phyloP scores from a whole-genome alignment of 2,888 invertebrate genomes.

The Ophioninae sp. region DNA sequence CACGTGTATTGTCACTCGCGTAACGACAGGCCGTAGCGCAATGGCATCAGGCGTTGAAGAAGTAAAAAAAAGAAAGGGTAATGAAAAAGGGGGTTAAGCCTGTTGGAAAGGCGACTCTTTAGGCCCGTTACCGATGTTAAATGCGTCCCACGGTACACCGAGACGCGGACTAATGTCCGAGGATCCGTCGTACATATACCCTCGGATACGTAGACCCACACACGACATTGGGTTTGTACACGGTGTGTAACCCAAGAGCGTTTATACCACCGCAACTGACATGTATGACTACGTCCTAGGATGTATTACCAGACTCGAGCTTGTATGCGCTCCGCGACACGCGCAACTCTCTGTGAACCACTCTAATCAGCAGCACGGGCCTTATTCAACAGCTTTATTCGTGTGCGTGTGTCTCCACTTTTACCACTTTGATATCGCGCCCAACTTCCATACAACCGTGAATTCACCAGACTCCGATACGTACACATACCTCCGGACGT shows the following conservation, averaged over 20 bases:
- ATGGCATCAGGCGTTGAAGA: conserved; percentile 11
- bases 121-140: conserved; percentile 78
- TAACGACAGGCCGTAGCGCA: conserved; percentile 19
- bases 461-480: not conserved
- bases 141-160: conserved; percentile 77
- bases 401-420: conserved; percentile 4
- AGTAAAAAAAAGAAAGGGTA: conserved; percentile 7
- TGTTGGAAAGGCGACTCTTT: conserved; percentile 69
- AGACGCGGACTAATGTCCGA: conserved; percentile 79
- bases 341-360: conserved; percentile 26
- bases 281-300: conserved; percentile 43
- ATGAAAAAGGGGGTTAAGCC: conserved; percentile 30
- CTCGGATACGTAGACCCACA: conserved; percentile 44
- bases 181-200: conserved; percentile 67
- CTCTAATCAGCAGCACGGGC: conserved; percentile 39
- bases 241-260: conserved; percentile 32
- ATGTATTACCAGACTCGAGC: conserved; percentile 45
- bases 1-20: conserved; percentile 13
- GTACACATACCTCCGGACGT: not conserved
- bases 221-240: conserved; percentile 55
- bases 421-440: conserved; percentile 45
- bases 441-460: conserved; percentile 27
- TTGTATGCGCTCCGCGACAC: conserved; percentile 22
- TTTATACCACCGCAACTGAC: conserved; percentile 46
- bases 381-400: conserved; percentile 48